Evolutionary conservation across 1,140 invertebrate genomes (phyloP).

Genomic region (Trachelipus rathkii): DNA sequence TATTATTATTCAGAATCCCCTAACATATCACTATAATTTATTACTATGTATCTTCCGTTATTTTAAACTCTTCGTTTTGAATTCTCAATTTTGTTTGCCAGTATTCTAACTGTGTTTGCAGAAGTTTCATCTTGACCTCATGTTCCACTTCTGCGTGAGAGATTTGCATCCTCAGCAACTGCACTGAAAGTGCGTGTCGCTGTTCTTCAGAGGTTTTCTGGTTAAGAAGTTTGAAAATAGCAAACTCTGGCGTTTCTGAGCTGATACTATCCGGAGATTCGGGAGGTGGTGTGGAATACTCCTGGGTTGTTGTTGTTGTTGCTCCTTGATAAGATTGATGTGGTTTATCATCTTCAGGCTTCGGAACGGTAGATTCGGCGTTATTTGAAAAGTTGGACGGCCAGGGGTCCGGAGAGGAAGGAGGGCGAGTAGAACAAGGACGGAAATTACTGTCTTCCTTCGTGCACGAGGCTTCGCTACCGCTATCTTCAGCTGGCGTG

Average conservation of each 20-base stretch:
- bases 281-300: neutral
- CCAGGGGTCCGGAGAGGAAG: slow-evolving; percentile 4
- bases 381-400: neutral
- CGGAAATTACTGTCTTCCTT: slow-evolving; percentile 23
- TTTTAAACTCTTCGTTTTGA: slow-evolving; percentile 1
- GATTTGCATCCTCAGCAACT: slow-evolving; percentile 35
- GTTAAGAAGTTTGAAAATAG: neutral
- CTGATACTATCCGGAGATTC: slow-evolving; percentile 21
- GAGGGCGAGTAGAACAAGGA: slow-evolving; percentile 26
- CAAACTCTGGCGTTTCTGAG: slow-evolving; percentile 14
- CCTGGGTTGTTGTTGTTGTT: slow-evolving; percentile 10
- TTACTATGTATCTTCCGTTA: too few relatives aligned
- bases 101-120: slow-evolving; percentile 32
- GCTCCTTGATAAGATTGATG: neutral
- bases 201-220: slow-evolving; percentile 25
- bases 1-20: too few relatives aligned
- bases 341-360: neutral
- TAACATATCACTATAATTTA: too few relatives aligned
- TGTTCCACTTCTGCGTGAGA: slow-evolving; percentile 32
- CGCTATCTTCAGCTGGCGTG: slow-evolving; percentile 10
- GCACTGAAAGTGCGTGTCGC: slow-evolving; percentile 29
- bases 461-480: slow-evolving; percentile 22
- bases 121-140: slow-evolving; percentile 33
- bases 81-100: slow-evolving; percentile 32
- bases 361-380: neutral